Base-by-base conservation (phyloP, 1,140 invertebrate genomes). In the Neotoxoptera formosana region DNA sequence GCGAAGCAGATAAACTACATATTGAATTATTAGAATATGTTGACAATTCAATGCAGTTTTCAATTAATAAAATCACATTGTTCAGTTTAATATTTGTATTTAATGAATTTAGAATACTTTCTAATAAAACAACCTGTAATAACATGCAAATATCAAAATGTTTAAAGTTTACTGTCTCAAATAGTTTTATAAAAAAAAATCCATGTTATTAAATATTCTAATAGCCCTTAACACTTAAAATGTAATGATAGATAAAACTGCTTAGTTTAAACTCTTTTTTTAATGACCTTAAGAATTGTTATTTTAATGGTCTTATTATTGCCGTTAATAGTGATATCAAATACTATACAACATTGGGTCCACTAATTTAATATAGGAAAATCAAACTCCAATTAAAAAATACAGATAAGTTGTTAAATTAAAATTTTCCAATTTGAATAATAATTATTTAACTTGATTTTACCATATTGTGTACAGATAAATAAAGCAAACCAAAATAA, bases 21-120 rank as follows among this genome's bases (percentile, higher is more conserved):
- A 94, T 41, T 56, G 84, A 92, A 45, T 51, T 47, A 30, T 92
- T 76, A 92, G 76, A 56, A 91, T 60, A 76, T 60, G 53, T 45
- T 34, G 83, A 53, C 45, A 94, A 86, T 91, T 92, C 56, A 86
- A 83, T 87, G 25, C 67, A 93, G 23, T 90, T 86, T 14, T 48
- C 45, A 23, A 90, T 90, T 67, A 87, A 92, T 41, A 56, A n/a
- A 45, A 45, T 60, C 17, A 91, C 30, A 94, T 90, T 53, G 20
- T 91, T 41, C 60, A 94, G 7, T 86, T 92, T 47, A 1, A 94
- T 51, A 48, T 47, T 87, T 60, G 36, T 81, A 9, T 86, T 47
- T 30, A 94, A 47, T 41, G 93, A 91, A 87, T 91, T 94, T 47
- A 94, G 41, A 60, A 93, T 81, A 67, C 88, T 81, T 90, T 90